Conservation (phyloP, 2,113 vertebrate species). For the Motacilla alba region DNA sequence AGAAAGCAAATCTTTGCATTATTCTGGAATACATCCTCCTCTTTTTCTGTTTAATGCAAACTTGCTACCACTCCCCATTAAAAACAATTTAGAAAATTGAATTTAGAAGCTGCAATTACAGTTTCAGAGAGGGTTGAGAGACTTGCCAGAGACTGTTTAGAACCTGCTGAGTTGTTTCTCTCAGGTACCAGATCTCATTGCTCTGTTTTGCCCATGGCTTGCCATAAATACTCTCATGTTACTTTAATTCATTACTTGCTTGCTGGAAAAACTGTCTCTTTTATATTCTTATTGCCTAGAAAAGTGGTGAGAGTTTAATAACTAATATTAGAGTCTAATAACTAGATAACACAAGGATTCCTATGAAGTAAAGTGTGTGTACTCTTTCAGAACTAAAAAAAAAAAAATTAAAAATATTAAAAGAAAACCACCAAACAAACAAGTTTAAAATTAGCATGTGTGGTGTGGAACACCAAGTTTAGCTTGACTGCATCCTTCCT, state of each 20-base stretch:
- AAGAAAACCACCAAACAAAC: neutral
- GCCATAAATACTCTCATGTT: neutral
- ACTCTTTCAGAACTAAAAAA: neutral
- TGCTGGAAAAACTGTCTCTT: neutral
- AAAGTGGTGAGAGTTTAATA: neutral
- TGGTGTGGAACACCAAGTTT: neutral
- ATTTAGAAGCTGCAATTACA: neutral
- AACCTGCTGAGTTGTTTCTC: neutral
- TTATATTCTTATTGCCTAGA: neutral
- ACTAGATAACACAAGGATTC: neutral
- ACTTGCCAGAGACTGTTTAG: neutral
- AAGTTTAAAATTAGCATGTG: neutral
- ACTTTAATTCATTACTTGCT: neutral
- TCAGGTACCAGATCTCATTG: neutral
- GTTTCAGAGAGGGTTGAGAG: neutral
- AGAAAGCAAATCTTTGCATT: neutral
- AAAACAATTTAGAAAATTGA: neutral
- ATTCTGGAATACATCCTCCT: neutral
- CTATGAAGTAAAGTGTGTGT: neutral
- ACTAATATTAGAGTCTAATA: neutral
- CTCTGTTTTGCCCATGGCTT: neutral
- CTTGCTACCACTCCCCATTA: neutral
- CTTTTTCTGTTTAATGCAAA: neutral
- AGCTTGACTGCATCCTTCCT: conserved; percentile 14
- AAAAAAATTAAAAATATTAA: too few relatives aligned